Conservation (phyloP, 2,113 vertebrate species). For the Plotosus lineatus region DNA sequence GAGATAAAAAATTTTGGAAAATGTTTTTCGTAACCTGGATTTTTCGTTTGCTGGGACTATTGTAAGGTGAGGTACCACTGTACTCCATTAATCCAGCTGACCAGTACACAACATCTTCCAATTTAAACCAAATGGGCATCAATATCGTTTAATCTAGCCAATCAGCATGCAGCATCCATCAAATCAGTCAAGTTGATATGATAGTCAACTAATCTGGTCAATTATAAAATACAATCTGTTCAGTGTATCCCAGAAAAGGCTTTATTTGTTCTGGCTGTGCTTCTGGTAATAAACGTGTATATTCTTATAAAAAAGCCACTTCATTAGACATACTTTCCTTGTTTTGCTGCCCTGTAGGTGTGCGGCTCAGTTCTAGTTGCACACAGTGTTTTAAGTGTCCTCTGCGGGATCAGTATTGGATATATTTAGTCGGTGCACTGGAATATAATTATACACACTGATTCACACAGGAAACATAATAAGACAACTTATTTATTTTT, state of each 20-base stretch:
- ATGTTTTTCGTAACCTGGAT: too few relatives aligned
- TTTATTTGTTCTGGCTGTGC: too few relatives aligned
- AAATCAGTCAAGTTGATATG: not conserved
- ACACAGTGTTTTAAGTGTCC: not conserved
- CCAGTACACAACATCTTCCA: too few relatives aligned
- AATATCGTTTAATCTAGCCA: not conserved
- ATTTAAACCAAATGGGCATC: not conserved
- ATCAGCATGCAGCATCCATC: not conserved
- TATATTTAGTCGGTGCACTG: not conserved
- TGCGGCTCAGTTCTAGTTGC: not conserved
- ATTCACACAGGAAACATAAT: not conserved
- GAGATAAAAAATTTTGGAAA: too few relatives aligned
- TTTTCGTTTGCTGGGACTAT: too few relatives aligned
- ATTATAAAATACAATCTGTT: not conserved
- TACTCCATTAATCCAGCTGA: too few relatives aligned
- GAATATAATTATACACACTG: not conserved
- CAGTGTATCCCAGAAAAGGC: too few relatives aligned
- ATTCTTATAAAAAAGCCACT: not conserved
- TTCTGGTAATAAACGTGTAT: not conserved
- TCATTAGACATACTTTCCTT: not conserved
- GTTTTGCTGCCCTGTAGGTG: not conserved
- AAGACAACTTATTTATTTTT: not conserved
- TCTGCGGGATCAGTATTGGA: not conserved
- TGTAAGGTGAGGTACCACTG: too few relatives aligned
- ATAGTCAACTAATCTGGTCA: not conserved